Conservation (phyloP, 2,797 vertebrate species). For the Nyctalus aviator region DNA sequence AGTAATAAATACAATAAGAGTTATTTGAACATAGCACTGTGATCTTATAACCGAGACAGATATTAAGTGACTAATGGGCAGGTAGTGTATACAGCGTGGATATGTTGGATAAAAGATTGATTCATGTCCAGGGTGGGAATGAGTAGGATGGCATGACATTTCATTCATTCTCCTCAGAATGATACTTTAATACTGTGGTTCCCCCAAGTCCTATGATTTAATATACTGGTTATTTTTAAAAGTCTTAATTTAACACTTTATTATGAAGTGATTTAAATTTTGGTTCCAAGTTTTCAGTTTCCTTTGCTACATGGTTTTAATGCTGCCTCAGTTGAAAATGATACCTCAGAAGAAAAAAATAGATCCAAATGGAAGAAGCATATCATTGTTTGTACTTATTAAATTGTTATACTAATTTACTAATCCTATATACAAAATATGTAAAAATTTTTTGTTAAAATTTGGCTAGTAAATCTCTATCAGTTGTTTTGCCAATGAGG, state of each 20-base stretch:
- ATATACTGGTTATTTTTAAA: slow-evolving; percentile 49
- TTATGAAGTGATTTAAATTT: slow-evolving; percentile 49
- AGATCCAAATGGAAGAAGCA: slow-evolving; percentile 1
- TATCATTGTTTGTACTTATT: slow-evolving; percentile 25
- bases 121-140: not conserved
- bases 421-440: slow-evolving; percentile 37
- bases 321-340: slow-evolving; percentile 30
- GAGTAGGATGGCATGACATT: not conserved
- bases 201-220: not conserved
- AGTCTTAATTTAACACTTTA: not conserved
- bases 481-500: slow-evolving; percentile 23
- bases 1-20: not conserved
- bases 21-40: not conserved
- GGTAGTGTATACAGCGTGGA: not conserved
- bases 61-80: not conserved
- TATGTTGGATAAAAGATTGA: not conserved
- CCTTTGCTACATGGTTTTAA: slow-evolving; percentile 58
- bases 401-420: slow-evolving; percentile 53
- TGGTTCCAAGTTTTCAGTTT: slow-evolving; percentile 53
- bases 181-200: slow-evolving; percentile 14
- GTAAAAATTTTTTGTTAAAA: slow-evolving; percentile 36
- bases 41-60: not conserved
- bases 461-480: not conserved
- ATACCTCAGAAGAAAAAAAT: slow-evolving; percentile 9
- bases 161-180: not conserved